A percentile compares a stretch with the other conserved stretches of the same genome.
Evolutionary conservation across 1,140 invertebrate genomes (phyloP).

Genomic region (Aphis craccivora): DNA sequence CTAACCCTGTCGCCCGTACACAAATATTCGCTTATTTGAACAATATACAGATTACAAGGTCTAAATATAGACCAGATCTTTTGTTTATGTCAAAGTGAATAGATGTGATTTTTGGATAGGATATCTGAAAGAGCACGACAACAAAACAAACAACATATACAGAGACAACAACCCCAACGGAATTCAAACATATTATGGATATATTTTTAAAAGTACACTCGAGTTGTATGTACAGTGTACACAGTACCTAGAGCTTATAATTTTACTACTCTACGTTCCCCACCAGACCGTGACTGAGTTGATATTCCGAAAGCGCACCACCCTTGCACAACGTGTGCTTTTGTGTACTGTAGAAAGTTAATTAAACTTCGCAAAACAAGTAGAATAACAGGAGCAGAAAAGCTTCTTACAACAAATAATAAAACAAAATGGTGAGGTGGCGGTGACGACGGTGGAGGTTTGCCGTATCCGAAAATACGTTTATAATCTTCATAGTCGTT

Average conservation of each 20-base stretch:
- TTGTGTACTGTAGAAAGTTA: slow-evolving; percentile 52
- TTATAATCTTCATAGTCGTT: not conserved
- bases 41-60: not conserved
- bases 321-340: slow-evolving; percentile 18
- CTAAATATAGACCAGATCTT: not conserved
- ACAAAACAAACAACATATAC: not conserved
- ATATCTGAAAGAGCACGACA: not conserved
- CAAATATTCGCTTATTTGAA: not conserved
- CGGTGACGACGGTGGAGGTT: not conserved
- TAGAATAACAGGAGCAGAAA: slow-evolving; percentile 44
- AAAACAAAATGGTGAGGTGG: not conserved
- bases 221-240: not conserved
- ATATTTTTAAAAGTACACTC: slow-evolving; percentile 40
- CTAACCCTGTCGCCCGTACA: not conserved
- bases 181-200: not conserved
- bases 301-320: slow-evolving; percentile 34
- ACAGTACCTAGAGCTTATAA: not conserved
- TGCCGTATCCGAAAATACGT: slow-evolving; percentile 14
- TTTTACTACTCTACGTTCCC: not conserved
- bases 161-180: not conserved
- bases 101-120: slow-evolving; percentile 15
- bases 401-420: slow-evolving; percentile 47
- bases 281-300: slow-evolving; percentile 38
- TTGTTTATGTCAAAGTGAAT: not conserved
- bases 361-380: slow-evolving; percentile 50